Evolutionary conservation across 2,113 vertebrate genomes (phyloP).

Genomic region (Triplophysa dalaica): DNA sequence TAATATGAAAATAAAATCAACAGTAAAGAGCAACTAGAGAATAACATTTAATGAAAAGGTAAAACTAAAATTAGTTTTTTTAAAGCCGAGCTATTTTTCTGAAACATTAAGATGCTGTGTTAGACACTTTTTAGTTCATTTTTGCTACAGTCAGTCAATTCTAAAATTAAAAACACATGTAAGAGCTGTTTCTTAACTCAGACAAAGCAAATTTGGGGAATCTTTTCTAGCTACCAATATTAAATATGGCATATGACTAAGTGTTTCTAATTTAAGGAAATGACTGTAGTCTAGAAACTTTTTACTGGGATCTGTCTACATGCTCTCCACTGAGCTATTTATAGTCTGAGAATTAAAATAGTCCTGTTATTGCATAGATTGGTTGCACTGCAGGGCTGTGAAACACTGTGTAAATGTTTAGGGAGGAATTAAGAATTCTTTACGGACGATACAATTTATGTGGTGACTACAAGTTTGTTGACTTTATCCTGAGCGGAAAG

Average conservation of each 20-base stretch:
- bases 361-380: constrained; percentile 22
- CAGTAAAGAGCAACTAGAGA: background rate
- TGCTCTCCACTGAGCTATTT: constrained; percentile 18
- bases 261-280: constrained; percentile 31
- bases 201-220: constrained; percentile 32
- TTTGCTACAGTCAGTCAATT: constrained; percentile 55
- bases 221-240: constrained; percentile 51
- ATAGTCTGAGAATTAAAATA: background rate
- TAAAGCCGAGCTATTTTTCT: background rate
- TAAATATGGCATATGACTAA: constrained; percentile 49
- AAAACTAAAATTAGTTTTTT: background rate
- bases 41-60: background rate
- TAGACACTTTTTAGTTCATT: constrained; percentile 42
- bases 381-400: background rate
- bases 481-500: constrained; percentile 27
- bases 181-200: constrained; percentile 40
- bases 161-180: constrained; percentile 52
- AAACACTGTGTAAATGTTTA: constrained; percentile 1
- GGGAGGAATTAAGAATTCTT: background rate
- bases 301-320: constrained; percentile 30
- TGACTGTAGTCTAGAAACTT: constrained; percentile 39
- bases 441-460: constrained; percentile 16
- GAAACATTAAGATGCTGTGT: background rate
- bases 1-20: background rate
- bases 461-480: constrained; percentile 26